Evolutionary conservation across 2,113 vertebrate species (phyloP).

Genomic region (Colossoma macropomum): DNA sequence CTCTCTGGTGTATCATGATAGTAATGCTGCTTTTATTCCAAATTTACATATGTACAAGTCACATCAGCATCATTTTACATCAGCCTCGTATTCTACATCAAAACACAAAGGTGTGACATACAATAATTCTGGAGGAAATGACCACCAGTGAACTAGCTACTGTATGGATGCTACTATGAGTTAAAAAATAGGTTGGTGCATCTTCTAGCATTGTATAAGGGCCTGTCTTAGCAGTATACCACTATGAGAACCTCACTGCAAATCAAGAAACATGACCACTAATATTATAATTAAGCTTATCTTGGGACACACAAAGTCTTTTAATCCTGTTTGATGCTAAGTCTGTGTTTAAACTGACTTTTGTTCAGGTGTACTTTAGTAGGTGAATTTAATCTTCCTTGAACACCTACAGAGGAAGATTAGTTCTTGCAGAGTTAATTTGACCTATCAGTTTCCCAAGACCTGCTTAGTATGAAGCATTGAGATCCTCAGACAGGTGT

Average conservation of each 20-base stretch:
- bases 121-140: no score
- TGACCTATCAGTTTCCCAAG: not conserved
- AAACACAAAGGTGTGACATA: no score
- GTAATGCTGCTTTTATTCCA: not conserved
- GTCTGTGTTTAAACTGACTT: not conserved
- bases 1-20: not conserved
- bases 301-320: not conserved
- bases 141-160: no score
- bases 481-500: not conserved
- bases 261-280: not conserved
- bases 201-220: not conserved
- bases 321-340: not conserved
- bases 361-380: not conserved
- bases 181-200: not conserved
- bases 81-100: no score
- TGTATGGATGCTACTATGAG: not conserved
- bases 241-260: not conserved
- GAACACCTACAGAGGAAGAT: not conserved
- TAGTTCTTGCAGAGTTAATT: not conserved
- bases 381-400: not conserved
- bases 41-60: no score
- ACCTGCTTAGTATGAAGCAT: not conserved
- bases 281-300: not conserved
- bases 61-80: not conserved
- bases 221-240: not conserved